Evolutionary conservation across 2,113 vertebrate species (phyloP).

Genomic region (Eclectus roratus): DNA sequence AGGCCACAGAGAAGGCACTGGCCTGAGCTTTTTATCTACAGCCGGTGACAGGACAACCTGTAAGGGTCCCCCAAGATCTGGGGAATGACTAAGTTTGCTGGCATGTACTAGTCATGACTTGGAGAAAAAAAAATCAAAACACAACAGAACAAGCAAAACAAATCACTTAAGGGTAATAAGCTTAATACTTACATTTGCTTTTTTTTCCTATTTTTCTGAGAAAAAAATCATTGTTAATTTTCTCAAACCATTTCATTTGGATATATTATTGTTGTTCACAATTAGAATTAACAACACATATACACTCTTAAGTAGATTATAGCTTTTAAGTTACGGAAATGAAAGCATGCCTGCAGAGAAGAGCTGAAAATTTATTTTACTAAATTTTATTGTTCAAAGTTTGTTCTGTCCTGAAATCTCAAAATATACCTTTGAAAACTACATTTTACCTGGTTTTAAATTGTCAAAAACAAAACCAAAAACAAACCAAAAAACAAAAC

Average conservation of each 20-base stretch:
- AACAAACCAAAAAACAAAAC: no score
- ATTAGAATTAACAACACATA: not conserved
- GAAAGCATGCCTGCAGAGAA: not conserved
- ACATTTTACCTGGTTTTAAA: not conserved
- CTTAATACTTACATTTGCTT: not conserved
- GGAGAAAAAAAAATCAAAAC: no score
- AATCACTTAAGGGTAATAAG: not conserved
- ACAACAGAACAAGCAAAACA: not conserved
- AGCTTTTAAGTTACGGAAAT: not conserved
- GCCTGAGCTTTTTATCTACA: not conserved
- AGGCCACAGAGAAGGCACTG: not conserved
- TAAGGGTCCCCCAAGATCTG: not conserved
- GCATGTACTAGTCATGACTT: not conserved
- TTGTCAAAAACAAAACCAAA: not conserved
- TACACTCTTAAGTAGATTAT: not conserved
- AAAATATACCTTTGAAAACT: not conserved
- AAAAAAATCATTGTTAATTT: not conserved
- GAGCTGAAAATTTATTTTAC: not conserved
- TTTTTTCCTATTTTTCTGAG: not conserved
- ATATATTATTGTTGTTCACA: not conserved
- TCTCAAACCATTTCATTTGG: not conserved
- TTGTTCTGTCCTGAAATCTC: not conserved
- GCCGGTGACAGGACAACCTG: rapidly evolving
- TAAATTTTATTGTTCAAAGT: not conserved
- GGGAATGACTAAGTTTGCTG: not conserved